Percentiles rank a stretch among this genome's conserved stretches.
These are phyloP conservation scores for Hippolais icterina DNA, from an alignment of 2,113 vertebrate genomes.

Conservation along the genomic window DNA sequence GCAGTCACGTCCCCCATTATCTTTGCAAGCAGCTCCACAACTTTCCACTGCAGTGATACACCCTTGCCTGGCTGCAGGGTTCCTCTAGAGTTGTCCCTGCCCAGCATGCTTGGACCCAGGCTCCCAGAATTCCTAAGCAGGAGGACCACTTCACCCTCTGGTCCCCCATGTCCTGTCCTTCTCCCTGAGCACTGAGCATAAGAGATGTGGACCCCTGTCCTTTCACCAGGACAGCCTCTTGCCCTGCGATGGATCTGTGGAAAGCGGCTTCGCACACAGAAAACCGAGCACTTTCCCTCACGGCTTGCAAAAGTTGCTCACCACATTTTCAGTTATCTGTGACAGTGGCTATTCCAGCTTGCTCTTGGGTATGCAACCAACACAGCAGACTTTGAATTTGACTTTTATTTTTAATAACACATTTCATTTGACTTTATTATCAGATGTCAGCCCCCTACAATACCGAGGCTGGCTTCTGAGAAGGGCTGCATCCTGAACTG, in stretches of 20 bases:
- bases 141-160: neutral
- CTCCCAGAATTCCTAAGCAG: neutral
- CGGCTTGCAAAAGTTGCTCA: rapidly evolving
- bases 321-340: neutral
- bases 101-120: neutral
- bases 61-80: neutral
- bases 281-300: rapidly evolving
- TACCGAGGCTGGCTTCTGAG: neutral
- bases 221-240: neutral
- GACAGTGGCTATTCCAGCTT: neutral
- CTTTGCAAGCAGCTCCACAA: neutral
- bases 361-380: neutral
- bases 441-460: neutral
- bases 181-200: rapidly evolving
- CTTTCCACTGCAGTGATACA: rapidly evolving
- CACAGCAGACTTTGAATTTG: neutral
- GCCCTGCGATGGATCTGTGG: rapidly evolving
- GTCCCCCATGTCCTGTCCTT: rapidly evolving
- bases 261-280: rapidly evolving
- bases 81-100: no score
- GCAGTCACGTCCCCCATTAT: rapidly evolving
- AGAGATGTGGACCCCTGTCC: rapidly evolving
- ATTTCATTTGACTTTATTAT: neutral
- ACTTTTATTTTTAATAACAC: constrained; percentile 20
- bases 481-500: neutral